Base-by-base conservation (phyloP, 2,888 invertebrate genomes). In the Pantelozetes paolii region DNA sequence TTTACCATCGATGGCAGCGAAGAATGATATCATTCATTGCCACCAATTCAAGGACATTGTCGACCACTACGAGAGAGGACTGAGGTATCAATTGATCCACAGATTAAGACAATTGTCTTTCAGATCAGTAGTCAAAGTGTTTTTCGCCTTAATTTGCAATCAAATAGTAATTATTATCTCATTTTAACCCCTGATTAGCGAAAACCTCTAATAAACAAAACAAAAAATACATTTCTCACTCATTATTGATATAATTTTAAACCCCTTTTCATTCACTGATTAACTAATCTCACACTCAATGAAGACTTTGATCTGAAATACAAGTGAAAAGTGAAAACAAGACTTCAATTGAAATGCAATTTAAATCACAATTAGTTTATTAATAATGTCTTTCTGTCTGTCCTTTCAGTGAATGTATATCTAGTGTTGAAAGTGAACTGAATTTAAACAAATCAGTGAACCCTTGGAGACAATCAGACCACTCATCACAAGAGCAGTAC, bases 21-120 rank as follows among this genome's bases (percentile, higher is more conserved):
- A 67, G 67, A 67, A 36, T 13, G 67, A 67, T 42, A 42, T 67
- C n/a, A 67, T 67, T 15, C 67, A 67, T 42, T 23, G 40, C 40
- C 11, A 67, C 20, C 23, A 42, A 42, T 67, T 67, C 32, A 67
- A 42, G 20, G 42, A 36, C 15, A 67, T 42, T 42, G 67, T 23
- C 20, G 67, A 67, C 2, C 67, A 67, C 13, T 67, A 36, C 40
- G 67, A 67, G 15, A 20, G 67, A 1, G 67, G 67, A 11, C 26
- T 67, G 13, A 67, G 67, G 67, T 67, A 20, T 64, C 9, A 30
- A 32, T 26, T 18, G 50, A 36, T 36, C 36, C 36, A 36, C 36
- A 8, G 36, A 36, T 8, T 11, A 36, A 8, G 5, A 50, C 50
- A 20, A n/a, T 50, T 50, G 50, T 11, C 18, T 50, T 50, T 50